These are phyloP conservation scores for Dryas iulia DNA, from an alignment of 1,140 invertebrate genomes.

Conservation along the genomic window DNA sequence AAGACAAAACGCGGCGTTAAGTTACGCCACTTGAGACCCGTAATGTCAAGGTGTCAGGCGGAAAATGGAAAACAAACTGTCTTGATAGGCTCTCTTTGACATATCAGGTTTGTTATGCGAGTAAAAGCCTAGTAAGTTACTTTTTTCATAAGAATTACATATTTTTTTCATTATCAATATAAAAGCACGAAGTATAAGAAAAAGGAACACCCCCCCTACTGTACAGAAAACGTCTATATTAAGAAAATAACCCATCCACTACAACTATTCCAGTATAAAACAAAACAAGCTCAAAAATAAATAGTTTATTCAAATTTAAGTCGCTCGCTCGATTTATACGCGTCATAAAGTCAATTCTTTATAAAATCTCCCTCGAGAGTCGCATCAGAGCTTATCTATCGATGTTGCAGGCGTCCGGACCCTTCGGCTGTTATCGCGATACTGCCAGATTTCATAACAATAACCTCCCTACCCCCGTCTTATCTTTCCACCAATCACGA, in stretches of 20 bases:
- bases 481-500: slow-evolving; percentile 67
- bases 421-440: slow-evolving; percentile 64
- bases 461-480: slow-evolving; percentile 49
- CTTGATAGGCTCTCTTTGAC: too few species aligned
- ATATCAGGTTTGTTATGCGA: too few species aligned
- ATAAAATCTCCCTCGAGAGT: slow-evolving; percentile 47
- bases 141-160: too few species aligned
- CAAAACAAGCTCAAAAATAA: background rate
- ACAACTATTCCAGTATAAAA: background rate
- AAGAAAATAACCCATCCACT: background rate
- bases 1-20: too few species aligned
- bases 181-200: too few species aligned
- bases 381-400: slow-evolving; percentile 69
- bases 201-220: too few species aligned
- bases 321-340: slow-evolving; percentile 19
- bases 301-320: slow-evolving; percentile 26
- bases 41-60: too few species aligned
- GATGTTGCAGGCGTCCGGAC: slow-evolving; percentile 60
- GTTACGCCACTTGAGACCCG: too few species aligned
- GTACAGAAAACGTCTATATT: too few species aligned
- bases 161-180: too few species aligned
- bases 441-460: slow-evolving; percentile 73
- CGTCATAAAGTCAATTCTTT: slow-evolving; percentile 63
- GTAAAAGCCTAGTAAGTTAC: too few species aligned
- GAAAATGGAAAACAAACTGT: too few species aligned